phyloP scores from a whole-genome alignment of 2,113 vertebrate species.

The Amblyornis subalaris region DNA sequence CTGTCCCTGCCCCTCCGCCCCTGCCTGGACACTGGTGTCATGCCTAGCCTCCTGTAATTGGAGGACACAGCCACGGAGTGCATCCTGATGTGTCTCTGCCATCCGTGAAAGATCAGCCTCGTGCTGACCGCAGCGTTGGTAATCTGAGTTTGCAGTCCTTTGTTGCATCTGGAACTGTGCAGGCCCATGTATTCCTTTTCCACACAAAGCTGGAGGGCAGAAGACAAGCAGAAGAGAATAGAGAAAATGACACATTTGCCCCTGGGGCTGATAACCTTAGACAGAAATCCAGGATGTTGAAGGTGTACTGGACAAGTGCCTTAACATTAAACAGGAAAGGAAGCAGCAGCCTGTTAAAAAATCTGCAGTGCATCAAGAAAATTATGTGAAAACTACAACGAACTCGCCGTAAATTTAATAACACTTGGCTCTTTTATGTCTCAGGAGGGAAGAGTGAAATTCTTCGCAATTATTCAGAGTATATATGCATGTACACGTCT shows the following conservation, averaged over 20 bases:
- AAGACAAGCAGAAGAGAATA: background rate
- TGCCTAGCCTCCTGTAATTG: background rate
- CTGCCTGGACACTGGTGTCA: background rate
- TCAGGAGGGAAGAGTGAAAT: slow-evolving; percentile 14
- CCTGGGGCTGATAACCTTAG: background rate
- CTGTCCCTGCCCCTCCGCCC: background rate
- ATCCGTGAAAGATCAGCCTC: background rate
- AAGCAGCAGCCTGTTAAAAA: slow-evolving; percentile 2
- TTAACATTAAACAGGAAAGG: background rate
- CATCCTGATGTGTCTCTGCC: background rate
- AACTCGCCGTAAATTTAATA: slow-evolving; percentile 44
- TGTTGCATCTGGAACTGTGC: background rate
- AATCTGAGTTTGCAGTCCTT: background rate
- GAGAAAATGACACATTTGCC: background rate
- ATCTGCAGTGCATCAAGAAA: slow-evolving; percentile 60
- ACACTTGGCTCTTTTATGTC: slow-evolving; percentile 27
- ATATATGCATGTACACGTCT: background rate
- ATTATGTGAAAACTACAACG: slow-evolving; percentile 26
- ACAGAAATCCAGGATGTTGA: background rate
- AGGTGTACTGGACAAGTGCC: background rate
- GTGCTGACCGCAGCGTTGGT: fast-evolving
- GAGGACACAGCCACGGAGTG: background rate
- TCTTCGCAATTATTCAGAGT: background rate
- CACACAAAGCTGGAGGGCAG: background rate
- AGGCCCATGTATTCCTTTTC: background rate